Evolutionary conservation across 2,113 vertebrate species (phyloP).

Genomic region (Protobothrops mucrosquamatus): DNA sequence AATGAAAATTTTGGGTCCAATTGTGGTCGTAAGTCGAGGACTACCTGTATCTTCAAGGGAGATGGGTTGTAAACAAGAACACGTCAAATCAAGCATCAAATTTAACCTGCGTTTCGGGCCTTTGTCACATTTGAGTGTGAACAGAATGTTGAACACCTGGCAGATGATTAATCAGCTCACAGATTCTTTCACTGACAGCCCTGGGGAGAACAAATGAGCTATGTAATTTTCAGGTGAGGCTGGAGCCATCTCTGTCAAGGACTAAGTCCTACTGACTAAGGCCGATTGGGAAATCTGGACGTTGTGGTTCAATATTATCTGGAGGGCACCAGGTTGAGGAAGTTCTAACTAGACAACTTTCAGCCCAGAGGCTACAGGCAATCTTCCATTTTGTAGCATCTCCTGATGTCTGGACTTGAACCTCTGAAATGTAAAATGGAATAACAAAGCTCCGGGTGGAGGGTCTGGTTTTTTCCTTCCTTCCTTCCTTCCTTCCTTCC

Average conservation of each 20-base stretch:
- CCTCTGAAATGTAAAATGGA: not conserved
- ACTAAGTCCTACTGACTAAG: not conserved
- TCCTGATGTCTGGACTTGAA: not conserved
- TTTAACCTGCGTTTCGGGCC: not conserved
- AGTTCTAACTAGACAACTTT: not conserved
- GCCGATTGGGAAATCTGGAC: not conserved
- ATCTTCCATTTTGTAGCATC: not conserved
- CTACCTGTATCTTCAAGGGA: not conserved
- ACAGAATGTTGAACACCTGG: not conserved
- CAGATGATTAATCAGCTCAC: not conserved
- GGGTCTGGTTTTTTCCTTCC: fast-evolving
- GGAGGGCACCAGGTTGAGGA: not conserved
- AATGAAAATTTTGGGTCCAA: not conserved
- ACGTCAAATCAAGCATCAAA: not conserved
- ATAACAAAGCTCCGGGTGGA: not conserved
- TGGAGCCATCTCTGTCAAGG: not conserved
- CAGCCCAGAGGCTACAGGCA: not conserved
- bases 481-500: not conserved
- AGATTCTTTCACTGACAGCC: not conserved
- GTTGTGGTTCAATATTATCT: not conserved
- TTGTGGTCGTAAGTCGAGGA: not conserved
- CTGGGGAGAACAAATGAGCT: not conserved
- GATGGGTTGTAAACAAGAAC: not conserved
- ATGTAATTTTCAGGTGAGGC: not conserved
- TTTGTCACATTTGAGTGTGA: not conserved